Conservation (phyloP, 2,888 invertebrate genomes). For the Agriotes lineatus region DNA sequence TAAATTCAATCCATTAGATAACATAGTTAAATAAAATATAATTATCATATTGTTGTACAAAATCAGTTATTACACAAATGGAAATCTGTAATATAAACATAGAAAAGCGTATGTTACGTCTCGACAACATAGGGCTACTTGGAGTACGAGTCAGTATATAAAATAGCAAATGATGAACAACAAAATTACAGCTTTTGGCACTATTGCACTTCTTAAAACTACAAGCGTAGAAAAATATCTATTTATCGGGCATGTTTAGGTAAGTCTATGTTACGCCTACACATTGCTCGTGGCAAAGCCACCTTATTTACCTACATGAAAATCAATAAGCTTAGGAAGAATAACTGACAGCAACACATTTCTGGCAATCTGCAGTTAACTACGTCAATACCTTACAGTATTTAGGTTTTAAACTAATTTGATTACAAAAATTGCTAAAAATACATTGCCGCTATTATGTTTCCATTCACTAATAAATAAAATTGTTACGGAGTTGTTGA, state of each 20-base stretch:
- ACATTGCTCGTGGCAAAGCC: slow-evolving; percentile 11
- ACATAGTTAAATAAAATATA: slow-evolving; percentile 18
- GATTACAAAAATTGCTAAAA: too few species aligned
- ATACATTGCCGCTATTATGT: too few species aligned
- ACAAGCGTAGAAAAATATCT: slow-evolving; percentile 45
- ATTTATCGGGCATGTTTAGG: slow-evolving; percentile 24
- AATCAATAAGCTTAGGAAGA: too few species aligned
- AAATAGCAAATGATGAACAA: background rate
- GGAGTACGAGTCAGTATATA: background rate
- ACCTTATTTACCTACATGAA: too few species aligned
- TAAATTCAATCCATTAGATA: slow-evolving; percentile 19
- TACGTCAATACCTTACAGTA: too few species aligned
- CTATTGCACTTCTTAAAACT: slow-evolving; percentile 42
- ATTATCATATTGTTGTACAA: background rate
- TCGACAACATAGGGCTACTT: too few species aligned
- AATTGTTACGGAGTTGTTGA: too few species aligned
- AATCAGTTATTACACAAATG: background rate
- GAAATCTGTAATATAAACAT: background rate
- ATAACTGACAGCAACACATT: too few species aligned
- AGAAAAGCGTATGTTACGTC: too few species aligned
- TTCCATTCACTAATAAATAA: too few species aligned
- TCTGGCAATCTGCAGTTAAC: too few species aligned
- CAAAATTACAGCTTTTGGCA: slow-evolving; percentile 37
- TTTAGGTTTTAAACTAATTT: too few species aligned
- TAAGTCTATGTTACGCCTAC: slow-evolving; percentile 8